Conservation (phyloP, 2,888 invertebrate genomes). For the Physocephala rufipes region DNA sequence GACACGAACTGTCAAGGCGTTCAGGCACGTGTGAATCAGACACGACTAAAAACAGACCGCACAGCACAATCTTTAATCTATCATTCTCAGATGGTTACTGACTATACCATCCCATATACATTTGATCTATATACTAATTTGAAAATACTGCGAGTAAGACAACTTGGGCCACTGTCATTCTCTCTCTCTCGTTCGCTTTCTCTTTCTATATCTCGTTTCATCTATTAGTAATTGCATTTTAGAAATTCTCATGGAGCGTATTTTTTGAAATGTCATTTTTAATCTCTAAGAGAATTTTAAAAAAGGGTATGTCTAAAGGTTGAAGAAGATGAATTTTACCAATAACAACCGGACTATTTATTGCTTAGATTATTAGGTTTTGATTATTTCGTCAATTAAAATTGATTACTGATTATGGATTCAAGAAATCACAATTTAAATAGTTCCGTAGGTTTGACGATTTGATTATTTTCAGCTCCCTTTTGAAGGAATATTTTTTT, state of each 20-base stretch:
- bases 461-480: no score
- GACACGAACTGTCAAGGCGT: neutral
- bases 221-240: neutral
- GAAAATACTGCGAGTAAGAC: neutral
- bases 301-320: no score
- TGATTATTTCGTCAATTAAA: no score
- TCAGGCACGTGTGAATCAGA: constrained; percentile 6
- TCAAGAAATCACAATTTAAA: no score
- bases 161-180: neutral
- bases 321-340: neutral
- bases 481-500: no score
- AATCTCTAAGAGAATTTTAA: no score
- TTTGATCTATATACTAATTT: neutral
- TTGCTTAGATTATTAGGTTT: no score
- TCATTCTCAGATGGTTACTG: neutral
- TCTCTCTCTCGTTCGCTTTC: neutral
- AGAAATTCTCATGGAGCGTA: neutral
- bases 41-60: neutral
- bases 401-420: no score
- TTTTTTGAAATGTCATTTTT: neutral
- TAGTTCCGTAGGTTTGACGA: no score
- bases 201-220: neutral
- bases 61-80: neutral
- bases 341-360: no score
- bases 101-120: neutral